phyloP scores from a whole-genome alignment of 2,888 invertebrate genomes.

The Oscheius sp. region DNA sequence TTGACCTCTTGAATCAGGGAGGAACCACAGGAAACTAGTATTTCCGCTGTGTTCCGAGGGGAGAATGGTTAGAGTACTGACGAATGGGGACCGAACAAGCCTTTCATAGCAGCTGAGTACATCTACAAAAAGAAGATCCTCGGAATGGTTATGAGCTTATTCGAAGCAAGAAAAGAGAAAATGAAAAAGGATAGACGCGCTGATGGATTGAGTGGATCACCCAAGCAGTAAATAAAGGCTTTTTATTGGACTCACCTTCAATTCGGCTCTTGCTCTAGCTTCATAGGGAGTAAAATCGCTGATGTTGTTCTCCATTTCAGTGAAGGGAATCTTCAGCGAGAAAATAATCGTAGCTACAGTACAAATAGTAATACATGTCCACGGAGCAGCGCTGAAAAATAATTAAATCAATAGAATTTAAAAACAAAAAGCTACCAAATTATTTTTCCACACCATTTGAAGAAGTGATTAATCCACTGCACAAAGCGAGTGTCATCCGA shows the following conservation, averaged over 20 bases:
- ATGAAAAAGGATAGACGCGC: too few relatives aligned
- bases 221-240: too few relatives aligned
- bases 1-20: too few relatives aligned
- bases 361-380: constrained; percentile 52
- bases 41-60: too few relatives aligned
- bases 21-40: too few relatives aligned
- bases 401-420: background rate
- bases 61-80: too few relatives aligned
- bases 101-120: too few relatives aligned
- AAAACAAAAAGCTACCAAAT: constrained; percentile 1
- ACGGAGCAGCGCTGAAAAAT: constrained; percentile 34
- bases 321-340: constrained; percentile 55
- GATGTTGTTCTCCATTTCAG: constrained; percentile 64
- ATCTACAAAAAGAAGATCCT: too few relatives aligned
- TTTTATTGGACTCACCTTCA: constrained; percentile 47
- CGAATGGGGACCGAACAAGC: too few relatives aligned
- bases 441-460: constrained; percentile 5
- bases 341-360: constrained; percentile 44
- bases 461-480: constrained; percentile 24
- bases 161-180: too few relatives aligned
- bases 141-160: too few relatives aligned
- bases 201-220: too few relatives aligned
- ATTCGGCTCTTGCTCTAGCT: constrained; percentile 62
- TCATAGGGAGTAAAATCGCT: constrained; percentile 67
- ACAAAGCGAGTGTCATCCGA: constrained; percentile 22